phyloP scores from a whole-genome alignment of 2,113 vertebrate genomes.

The Microcebus lehilahytsara region DNA sequence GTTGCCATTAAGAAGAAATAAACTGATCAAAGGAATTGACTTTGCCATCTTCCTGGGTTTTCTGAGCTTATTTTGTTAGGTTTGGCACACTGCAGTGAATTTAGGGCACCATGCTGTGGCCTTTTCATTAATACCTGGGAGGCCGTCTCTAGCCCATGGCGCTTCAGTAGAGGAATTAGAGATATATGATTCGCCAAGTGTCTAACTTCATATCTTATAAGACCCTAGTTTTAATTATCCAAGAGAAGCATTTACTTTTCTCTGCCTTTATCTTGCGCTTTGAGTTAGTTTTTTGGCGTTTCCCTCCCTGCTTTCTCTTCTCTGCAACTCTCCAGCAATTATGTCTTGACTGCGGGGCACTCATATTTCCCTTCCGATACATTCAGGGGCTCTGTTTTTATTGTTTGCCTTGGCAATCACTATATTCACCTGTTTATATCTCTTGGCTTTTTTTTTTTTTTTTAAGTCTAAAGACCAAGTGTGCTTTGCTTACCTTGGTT shows the following conservation, averaged over 20 bases:
- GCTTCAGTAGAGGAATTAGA: slow-evolving; percentile 73
- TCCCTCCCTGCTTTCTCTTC: background rate
- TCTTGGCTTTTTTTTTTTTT: background rate
- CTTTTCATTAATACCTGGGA: slow-evolving; percentile 80
- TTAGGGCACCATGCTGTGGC: slow-evolving; percentile 61
- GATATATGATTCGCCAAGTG: slow-evolving; percentile 56
- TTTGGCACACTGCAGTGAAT: slow-evolving; percentile 69
- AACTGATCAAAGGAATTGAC: slow-evolving; percentile 27
- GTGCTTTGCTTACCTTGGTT: background rate
- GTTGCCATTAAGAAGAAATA: slow-evolving; percentile 18
- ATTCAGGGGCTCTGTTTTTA: slow-evolving; percentile 56
- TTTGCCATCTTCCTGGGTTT: background rate
- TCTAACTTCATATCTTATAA: slow-evolving; percentile 64
- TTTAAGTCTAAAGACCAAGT: background rate
- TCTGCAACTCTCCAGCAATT: slow-evolving; percentile 68
- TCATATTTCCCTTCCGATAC: slow-evolving; percentile 31
- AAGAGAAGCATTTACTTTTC: slow-evolving; percentile 38
- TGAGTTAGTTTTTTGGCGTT: background rate
- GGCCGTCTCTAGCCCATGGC: slow-evolving; percentile 50
- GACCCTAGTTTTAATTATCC: slow-evolving; percentile 67
- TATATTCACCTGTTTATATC: slow-evolving; percentile 55
- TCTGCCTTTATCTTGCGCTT: slow-evolving; percentile 47
- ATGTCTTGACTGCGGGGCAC: slow-evolving; percentile 48
- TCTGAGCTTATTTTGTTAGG: slow-evolving; percentile 67
- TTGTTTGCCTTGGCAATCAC: slow-evolving; percentile 70